Evolutionary conservation across 2,797 vertebrate species (phyloP), one percentile per base, ranked within the genome.

Genomic region (Myotis findleyi): DNA sequence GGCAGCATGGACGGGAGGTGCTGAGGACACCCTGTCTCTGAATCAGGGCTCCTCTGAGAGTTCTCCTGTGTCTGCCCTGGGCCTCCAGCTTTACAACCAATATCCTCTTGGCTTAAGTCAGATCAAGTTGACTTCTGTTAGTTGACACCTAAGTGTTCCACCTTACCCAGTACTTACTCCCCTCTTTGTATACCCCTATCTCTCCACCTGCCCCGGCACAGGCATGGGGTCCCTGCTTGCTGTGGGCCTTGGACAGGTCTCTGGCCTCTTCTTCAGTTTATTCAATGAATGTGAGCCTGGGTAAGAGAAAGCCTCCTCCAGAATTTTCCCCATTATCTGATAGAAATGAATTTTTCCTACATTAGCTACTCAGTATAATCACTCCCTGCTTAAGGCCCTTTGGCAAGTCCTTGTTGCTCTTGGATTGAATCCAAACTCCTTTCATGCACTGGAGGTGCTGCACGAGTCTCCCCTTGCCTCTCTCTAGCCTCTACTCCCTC

Each of bases 1-100:
- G 21, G 62, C 11, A 6, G 10, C 36, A 4, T 0, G 2, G 16
- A 27, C 5, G 16, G 11, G 27, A 44, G n/a, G 4, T 4, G n/a
- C 10, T 1, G 5, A 47, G 69, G 69, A 82, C 3, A 3, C 27
- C 36, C 7, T 2, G 11, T 80, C 14, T 25, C 77, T 14, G 44
- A 51, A 36, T 36, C 71, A 23, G n/a, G 41, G 57, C 38, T 49
- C 17, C 57, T 57, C 73, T 53, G 2, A 21, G 69, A 33, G 20
- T 11, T 69, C 47, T 49, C 41, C 33, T 23, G 14, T 10, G 36
- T 21, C 33, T 1, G 1, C 8, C 71, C 33, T 30, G 33, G 27
- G 57, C 27, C 92, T 14, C 8, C 23, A 25, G 27, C 84, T 30
- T 85, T 57, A 69, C 59, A 5, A n/a, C 51, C 51, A 33, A 0